Evolutionary conservation across 2,888 invertebrate genomes (phyloP).

Genomic region (Drosophila merina): DNA sequence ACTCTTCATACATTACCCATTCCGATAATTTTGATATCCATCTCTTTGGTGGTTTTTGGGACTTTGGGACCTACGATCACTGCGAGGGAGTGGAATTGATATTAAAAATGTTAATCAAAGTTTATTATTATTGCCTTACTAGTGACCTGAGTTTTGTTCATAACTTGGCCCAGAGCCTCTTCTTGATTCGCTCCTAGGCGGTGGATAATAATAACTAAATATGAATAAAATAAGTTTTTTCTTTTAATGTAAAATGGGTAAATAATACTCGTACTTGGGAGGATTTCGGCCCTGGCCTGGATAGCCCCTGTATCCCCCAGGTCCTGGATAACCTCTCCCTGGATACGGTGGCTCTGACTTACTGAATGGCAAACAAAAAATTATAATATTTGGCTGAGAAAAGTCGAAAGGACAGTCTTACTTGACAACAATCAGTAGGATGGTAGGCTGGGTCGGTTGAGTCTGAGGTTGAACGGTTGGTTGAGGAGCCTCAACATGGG

Average conservation of each 20-base stretch:
- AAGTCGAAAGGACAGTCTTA: not conserved
- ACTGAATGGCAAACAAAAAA: conserved; percentile 2
- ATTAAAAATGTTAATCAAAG: not conserved
- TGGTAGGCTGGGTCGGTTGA: conserved; percentile 33
- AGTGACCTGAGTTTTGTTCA: not conserved
- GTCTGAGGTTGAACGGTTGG: not conserved
- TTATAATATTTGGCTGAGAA: too few relatives aligned
- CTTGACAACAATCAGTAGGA: conserved; percentile 41
- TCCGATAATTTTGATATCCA: not conserved
- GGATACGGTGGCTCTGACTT: conserved; percentile 13
- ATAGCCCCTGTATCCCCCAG: not conserved
- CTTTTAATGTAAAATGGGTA: not conserved
- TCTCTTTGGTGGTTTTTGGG: not conserved
- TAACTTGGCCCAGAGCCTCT: not conserved
- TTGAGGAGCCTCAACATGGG: not conserved
- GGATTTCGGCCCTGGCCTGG: not conserved
- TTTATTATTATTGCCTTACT: conserved; percentile 13
- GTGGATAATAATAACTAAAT: conserved; percentile 12
- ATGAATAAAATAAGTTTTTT: not conserved
- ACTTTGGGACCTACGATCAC: too few relatives aligned
- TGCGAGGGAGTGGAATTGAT: not conserved
- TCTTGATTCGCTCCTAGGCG: conserved; percentile 2
- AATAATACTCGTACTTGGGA: conserved; percentile 6
- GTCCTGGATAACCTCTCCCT: not conserved
- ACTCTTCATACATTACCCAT: not conserved